These are phyloP conservation scores for Cynoglossus semilaevis DNA, from an alignment of 2,113 vertebrate genomes.

Conservation along the genomic window DNA sequence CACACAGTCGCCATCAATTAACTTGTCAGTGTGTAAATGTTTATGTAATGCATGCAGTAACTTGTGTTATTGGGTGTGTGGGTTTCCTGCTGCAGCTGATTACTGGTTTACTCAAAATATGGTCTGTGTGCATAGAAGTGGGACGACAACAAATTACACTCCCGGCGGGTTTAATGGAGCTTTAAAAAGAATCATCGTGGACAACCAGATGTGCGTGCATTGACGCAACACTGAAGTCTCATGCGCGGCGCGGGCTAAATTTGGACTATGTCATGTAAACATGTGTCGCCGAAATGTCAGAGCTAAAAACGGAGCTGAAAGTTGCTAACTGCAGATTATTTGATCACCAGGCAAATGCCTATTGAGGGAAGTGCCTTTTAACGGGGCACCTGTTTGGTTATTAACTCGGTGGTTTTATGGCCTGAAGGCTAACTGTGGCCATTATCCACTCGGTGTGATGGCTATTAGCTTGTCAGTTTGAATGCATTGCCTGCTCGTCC, in stretches of 20 bases:
- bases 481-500: constrained; percentile 38
- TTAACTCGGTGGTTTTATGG: constrained; percentile 42
- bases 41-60: constrained; percentile 37
- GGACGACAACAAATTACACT: neutral
- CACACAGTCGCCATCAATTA: constrained; percentile 47
- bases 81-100: constrained; percentile 31
- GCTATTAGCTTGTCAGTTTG: constrained; percentile 57
- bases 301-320: neutral
- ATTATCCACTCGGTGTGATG: constrained; percentile 57
- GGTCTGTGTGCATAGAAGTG: constrained; percentile 10
- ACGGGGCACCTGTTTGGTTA: constrained; percentile 21
- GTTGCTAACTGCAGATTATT: neutral
- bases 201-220: neutral
- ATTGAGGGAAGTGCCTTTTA: constrained; percentile 5
- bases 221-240: neutral
- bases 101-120: constrained; percentile 36
- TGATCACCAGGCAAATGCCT: constrained; percentile 11
- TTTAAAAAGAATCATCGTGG: neutral
- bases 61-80: constrained; percentile 35
- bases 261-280: neutral
- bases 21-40: constrained; percentile 29
- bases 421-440: constrained; percentile 44
- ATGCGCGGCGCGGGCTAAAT: neutral
- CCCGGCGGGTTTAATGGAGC: no score
- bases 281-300: neutral